Conservation (phyloP, 2,797 vertebrate genomes). For the Girardinus metallicus region DNA sequence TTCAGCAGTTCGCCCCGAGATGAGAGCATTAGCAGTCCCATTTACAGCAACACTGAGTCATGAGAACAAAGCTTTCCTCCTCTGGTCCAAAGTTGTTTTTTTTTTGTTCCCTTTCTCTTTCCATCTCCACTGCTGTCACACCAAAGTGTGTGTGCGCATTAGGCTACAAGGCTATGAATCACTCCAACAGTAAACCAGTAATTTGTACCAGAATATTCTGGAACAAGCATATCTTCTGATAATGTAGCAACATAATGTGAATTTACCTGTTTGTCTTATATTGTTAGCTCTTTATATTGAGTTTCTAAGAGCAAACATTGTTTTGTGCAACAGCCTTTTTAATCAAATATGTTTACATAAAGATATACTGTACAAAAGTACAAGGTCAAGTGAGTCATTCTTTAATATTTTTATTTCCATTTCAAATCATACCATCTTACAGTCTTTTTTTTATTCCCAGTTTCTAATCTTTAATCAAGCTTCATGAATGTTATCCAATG, state of each 20-base stretch:
- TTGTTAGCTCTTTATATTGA: neutral
- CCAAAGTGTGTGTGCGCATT: conserved; percentile 33
- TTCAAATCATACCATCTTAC: neutral
- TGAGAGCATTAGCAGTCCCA: conserved; percentile 60
- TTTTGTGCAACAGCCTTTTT: neutral
- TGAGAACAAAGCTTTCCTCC: conserved; percentile 59
- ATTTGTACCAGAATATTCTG: conserved; percentile 38
- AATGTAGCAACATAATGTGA: neutral
- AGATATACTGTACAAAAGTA: neutral
- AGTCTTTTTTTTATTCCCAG: neutral
- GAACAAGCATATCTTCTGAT: conserved; percentile 26
- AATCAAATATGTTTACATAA: neutral
- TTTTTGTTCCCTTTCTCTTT: conserved; percentile 36
- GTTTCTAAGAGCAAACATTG: neutral
- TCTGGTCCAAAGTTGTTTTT: conserved; percentile 31
- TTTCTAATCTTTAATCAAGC: neutral
- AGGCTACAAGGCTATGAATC: conserved; percentile 49
- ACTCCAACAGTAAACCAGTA: conserved; percentile 33
- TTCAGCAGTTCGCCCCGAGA: conserved; percentile 62
- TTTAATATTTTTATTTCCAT: neutral
- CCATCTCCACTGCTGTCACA: conserved; percentile 45
- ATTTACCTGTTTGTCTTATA: neutral
- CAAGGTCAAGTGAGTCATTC: neutral
- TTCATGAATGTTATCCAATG: neutral
- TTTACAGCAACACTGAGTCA: conserved; percentile 68